These are phyloP conservation scores for Dinoponera quadriceps DNA, from an alignment of 1,140 invertebrate species.

Conservation along the genomic window DNA sequence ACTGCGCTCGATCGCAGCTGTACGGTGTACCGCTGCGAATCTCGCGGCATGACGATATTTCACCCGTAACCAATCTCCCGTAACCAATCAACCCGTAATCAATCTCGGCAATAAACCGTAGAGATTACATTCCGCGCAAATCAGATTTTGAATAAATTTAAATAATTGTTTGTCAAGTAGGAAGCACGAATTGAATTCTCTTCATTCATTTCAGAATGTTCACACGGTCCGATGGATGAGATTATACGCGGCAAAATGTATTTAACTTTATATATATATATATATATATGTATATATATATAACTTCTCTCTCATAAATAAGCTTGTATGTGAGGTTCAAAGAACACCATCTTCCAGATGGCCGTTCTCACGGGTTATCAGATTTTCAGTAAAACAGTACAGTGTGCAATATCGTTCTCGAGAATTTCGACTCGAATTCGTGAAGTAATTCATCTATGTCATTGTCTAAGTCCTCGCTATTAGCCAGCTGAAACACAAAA, in stretches of 20 bases:
- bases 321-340: constrained; percentile 36
- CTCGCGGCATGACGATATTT: no score
- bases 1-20: no score
- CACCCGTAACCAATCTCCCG: neutral
- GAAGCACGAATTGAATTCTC: constrained; percentile 66
- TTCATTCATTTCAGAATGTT: constrained; percentile 42
- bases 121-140: constrained; percentile 32
- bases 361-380: neutral
- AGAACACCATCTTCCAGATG: constrained; percentile 51
- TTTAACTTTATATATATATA: constrained; percentile 4
- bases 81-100: neutral
- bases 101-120: neutral
- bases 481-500: constrained; percentile 90
- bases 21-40: no score
- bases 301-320: constrained; percentile 65
- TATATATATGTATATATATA: constrained; percentile 10
- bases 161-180: constrained; percentile 63
- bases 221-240: constrained; percentile 36
- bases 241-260: constrained; percentile 29
- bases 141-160: constrained; percentile 34
- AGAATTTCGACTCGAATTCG: constrained; percentile 96
- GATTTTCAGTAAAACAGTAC: constrained; percentile 95
- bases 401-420: constrained; percentile 95
- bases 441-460: constrained; percentile 99
- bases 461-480: constrained; percentile 98